These are phyloP conservation scores for Liposcelis brunnea DNA, from an alignment of 2,888 invertebrate species.

Conservation along the genomic window DNA sequence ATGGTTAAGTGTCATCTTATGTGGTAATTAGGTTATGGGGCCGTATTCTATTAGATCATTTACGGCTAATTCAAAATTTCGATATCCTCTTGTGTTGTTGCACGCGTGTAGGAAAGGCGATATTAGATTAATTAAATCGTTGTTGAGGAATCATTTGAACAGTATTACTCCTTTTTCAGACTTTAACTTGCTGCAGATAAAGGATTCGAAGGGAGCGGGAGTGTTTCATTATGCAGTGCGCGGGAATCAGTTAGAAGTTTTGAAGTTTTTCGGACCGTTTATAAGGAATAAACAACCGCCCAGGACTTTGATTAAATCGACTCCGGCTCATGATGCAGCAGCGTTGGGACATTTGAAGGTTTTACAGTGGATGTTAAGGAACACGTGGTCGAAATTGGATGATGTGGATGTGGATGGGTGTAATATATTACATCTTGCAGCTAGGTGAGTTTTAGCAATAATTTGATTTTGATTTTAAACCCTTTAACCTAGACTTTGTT, in stretches of 20 bases:
- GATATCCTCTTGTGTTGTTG: slow-evolving; percentile 3
- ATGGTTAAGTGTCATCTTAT: too few relatives aligned
- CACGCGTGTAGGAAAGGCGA: slow-evolving; percentile 1
- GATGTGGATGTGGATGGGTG: slow-evolving; percentile 16
- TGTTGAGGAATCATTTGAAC: slow-evolving; percentile 4
- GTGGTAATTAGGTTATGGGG: too few relatives aligned
- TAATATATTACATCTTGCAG: slow-evolving; percentile 17
- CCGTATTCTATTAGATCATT: too few relatives aligned
- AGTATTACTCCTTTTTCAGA: neutral
- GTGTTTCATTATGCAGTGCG: slow-evolving; percentile 16
- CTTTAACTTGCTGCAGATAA: slow-evolving; percentile 2
- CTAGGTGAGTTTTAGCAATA: slow-evolving; percentile 15
- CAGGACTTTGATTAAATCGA: slow-evolving; percentile 11
- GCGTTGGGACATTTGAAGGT: slow-evolving; percentile 15
- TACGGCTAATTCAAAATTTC: slow-evolving; percentile 3
- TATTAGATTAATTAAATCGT: neutral
- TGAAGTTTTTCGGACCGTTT: slow-evolving; percentile 12
- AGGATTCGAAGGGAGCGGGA: slow-evolving; percentile 14
- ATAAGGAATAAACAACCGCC: neutral
- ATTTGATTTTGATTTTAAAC: neutral
- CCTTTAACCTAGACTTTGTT: too few relatives aligned
- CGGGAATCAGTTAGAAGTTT: slow-evolving; percentile 15
- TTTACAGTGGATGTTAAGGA: slow-evolving; percentile 15
- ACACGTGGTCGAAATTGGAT: slow-evolving; percentile 14
- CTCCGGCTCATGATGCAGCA: slow-evolving; percentile 17